Evolutionary conservation across 2,888 invertebrate genomes (phyloP).

Genomic region (Poecilus cupreus): DNA sequence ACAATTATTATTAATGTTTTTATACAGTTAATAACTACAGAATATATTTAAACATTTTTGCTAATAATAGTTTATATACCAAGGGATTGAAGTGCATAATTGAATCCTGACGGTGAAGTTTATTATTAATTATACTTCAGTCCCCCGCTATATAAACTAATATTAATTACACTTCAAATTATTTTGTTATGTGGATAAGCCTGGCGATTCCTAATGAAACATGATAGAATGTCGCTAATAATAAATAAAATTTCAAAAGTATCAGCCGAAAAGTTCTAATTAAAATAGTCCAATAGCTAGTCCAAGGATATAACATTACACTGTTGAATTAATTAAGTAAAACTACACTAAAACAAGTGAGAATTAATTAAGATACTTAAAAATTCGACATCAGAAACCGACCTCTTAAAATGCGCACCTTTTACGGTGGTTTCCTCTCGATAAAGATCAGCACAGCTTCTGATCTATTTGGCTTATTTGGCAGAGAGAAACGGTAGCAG

Average conservation of each 20-base stretch:
- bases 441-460: conserved; percentile 3
- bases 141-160: no score
- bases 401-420: conserved; percentile 15
- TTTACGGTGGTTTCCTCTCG: neutral
- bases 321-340: neutral
- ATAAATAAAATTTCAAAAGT: no score
- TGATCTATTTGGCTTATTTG: conserved; percentile 34
- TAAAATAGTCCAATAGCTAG: neutral
- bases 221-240: neutral
- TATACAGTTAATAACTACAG: no score
- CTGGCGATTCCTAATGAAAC: no score
- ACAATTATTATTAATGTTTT: no score
- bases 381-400: neutral
- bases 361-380: conserved; percentile 19
- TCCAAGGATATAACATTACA: neutral
- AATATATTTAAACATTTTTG: no score
- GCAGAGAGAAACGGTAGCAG: conserved; percentile 35
- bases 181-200: no score
- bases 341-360: neutral
- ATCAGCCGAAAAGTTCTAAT: neutral
- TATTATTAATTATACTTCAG: no score
- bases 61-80: no score
- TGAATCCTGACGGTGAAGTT: no score
- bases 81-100: no score
- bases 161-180: no score